Evolutionary conservation across 2,888 invertebrate genomes (phyloP), one percentile per base, ranked within the genome.

Genomic region (Auanema freiburgensis): DNA sequence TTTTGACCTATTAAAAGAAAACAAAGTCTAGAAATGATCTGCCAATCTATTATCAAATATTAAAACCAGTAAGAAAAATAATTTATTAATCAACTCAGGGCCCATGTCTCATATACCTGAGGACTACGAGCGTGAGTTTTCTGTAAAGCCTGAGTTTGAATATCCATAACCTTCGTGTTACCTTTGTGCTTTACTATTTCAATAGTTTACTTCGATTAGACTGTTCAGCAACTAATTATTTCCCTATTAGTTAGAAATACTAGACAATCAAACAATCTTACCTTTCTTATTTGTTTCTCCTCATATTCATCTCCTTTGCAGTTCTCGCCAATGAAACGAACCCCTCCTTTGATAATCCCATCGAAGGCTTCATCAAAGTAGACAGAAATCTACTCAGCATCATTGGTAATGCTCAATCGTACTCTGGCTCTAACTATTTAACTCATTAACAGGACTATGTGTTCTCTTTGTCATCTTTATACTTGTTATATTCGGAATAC

Each of bases 101-200:
- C 46, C 55, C 10, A 54, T 60, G 33, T 24, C 33, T 43, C 44
- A 60, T 21, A 49, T 60, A 40, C 60, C 60, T 16, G 60, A 60
- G 40, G 54, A 60, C 55, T 60, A 60, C 60, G 60, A 55, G 54
- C 54, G 60, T 60, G 53, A 54, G 60, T 60, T 60, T 33, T 33
- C 33, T 33, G 18, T 16, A 12, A 14, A 24, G 23, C 49, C 51
- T 40, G 16, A 40, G n/a, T 52, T 16, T 42, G 23, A 52, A 51
- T 59, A 33, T 42, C 52, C 40, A 40, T 33, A 33, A 33, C 33
- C 33, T 33, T 8, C 33, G 33, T 33, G 33, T 33, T 33, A 33
- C 33, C 33, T 33, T 33, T 33, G 33, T 33, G 33, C 33, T 33
- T 33, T 33, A 33, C 33, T 33, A 33, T 33, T 33, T 8, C 33